These are phyloP conservation scores for Salvator merianae DNA, from an alignment of 2,113 vertebrate species.

Conservation along the genomic window DNA sequence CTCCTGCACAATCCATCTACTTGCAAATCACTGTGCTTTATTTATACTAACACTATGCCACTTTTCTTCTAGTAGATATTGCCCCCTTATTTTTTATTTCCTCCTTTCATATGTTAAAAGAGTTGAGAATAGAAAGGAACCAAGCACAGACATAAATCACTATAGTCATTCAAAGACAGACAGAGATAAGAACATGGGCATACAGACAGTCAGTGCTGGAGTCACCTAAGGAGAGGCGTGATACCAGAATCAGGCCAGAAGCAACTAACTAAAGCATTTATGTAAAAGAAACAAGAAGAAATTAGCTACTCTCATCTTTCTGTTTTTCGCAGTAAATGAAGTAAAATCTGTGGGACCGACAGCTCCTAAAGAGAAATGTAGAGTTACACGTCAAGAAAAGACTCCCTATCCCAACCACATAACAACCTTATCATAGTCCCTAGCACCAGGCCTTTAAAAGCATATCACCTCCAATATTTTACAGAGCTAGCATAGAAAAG, in stretches of 20 bases:
- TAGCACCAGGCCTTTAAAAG: too few species aligned
- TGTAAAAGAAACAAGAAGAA: not conserved
- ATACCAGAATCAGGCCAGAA: not conserved
- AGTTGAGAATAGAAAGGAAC: not conserved
- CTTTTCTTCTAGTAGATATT: not conserved
- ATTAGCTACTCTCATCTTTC: too few species aligned
- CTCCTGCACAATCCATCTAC: slow-evolving; percentile 5
- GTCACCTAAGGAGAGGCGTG: not conserved
- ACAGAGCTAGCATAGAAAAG: too few species aligned
- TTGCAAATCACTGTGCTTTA: not conserved
- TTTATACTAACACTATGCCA: not conserved
- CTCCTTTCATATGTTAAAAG: slow-evolving; percentile 11
- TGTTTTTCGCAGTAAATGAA: too few species aligned
- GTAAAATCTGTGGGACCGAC: too few species aligned
- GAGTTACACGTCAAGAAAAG: too few species aligned
- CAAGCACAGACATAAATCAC: not conserved
- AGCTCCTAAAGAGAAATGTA: too few species aligned
- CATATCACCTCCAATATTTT: too few species aligned
- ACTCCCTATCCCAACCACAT: too few species aligned
- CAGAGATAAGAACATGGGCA: not conserved
- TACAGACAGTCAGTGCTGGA: too few species aligned
- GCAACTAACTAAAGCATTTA: not conserved
- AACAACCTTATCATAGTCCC: too few species aligned
- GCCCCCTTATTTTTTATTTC: not conserved
- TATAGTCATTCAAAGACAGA: not conserved